A percentile compares a stretch with the other conserved stretches of the same genome.
Conservation (phyloP, 2,888 invertebrate genomes). For the Teleogryllus oceanicus region DNA sequence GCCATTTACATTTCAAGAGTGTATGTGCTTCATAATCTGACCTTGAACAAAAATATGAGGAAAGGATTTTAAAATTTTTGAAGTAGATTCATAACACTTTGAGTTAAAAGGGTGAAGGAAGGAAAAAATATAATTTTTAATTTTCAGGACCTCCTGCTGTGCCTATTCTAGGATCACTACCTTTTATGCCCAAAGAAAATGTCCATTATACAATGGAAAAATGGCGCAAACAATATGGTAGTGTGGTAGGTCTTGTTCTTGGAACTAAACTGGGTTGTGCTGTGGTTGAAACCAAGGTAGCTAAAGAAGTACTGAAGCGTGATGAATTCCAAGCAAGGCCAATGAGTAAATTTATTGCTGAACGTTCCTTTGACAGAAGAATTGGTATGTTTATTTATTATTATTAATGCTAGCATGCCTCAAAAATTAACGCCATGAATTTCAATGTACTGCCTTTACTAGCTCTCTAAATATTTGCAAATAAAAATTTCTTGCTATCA, state of each 20-base stretch:
- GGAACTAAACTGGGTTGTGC: slow-evolving; percentile 34
- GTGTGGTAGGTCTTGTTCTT: slow-evolving; percentile 37
- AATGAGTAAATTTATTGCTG: slow-evolving; percentile 21
- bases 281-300: slow-evolving; percentile 35
- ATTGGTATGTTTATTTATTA: slow-evolving; percentile 26
- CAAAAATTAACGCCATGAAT: too few relatives aligned
- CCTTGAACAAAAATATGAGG: too few relatives aligned
- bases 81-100: too few relatives aligned
- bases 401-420: neutral
- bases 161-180: slow-evolving; percentile 38
- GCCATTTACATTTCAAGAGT: too few relatives aligned
- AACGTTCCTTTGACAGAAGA: slow-evolving; percentile 27
- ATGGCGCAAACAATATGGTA: slow-evolving; percentile 35
- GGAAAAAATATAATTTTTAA: neutral
- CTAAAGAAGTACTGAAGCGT: slow-evolving; percentile 35
- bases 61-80: too few relatives aligned
- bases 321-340: slow-evolving; percentile 39
- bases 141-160: slow-evolving; percentile 38
- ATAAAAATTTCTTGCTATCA: too few relatives aligned
- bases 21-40: too few relatives aligned
- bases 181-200: slow-evolving; percentile 33
- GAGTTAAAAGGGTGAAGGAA: neutral
- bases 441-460: too few relatives aligned
- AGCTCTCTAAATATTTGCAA: too few relatives aligned
- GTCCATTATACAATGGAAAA: slow-evolving; percentile 36